Evolutionary conservation across 2,888 invertebrate genomes (phyloP), one percentile per base, ranked within the genome.

Genomic region (Hirtodrosophila histrioides): DNA sequence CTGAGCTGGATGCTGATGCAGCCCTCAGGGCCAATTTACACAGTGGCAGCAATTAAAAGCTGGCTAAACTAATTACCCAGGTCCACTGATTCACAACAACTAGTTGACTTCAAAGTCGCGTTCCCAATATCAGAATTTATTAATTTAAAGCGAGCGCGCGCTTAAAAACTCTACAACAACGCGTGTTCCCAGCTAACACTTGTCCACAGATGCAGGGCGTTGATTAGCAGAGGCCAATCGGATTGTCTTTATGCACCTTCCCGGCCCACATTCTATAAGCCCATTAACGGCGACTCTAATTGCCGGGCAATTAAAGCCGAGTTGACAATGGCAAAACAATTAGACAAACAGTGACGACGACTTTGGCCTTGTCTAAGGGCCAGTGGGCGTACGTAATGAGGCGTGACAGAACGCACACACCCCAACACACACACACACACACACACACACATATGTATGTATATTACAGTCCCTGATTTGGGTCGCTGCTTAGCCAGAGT

Each of bases 301-400:
- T 84, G 81, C 60, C 44, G 53, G 51, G 68, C 78, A 88, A 88
- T 88, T 85, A 86, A 80, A 78, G 48, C 45, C 69, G 70, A 88
- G 81, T 78, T 80, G 85, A 80, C 88, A 86, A 78, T 78, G 73
- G 75, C 73, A 69, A 88, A 78, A 75, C 86, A 86, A 85, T 88
- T 84, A 84, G 58, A 71, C 53, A 54, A 51, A 62, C 63, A 46
- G 48, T 56, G 40, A 58, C 55, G 54, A 71, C 45, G 50, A n/a
- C 50, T 39, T n/a, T 35, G 65, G 40, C n/a, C 17, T n/a, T 29
- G 48, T 24, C 24, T 6, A 6, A 17, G 9, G 29, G 11, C 23
- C 37, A 17, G 35, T 29, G 8, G 63, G 11, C 44, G 54, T 43
- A 61, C 35, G 50, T 67, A 80, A 68, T 80, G 80, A 80, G 78